Percentiles rank a stretch among this genome's conserved stretches.
These are phyloP conservation scores for Otolemur garnettii DNA, from an alignment of 2,113 vertebrate genomes.

Conservation along the genomic window DNA sequence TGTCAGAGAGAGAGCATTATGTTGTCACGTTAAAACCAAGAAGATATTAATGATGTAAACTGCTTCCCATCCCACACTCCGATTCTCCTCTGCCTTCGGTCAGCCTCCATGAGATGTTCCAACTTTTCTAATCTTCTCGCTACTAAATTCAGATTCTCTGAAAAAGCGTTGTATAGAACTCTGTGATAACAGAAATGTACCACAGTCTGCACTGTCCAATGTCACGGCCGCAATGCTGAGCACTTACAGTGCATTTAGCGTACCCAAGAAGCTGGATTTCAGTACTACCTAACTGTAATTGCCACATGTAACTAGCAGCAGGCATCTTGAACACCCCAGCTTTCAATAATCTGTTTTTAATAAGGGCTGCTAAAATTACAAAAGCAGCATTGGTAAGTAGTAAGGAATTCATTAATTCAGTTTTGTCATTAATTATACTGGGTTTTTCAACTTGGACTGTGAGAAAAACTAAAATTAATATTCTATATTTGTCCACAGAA, in stretches of 20 bases:
- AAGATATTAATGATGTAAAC: background rate
- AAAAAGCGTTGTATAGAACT: background rate
- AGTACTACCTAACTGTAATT: constrained; percentile 35
- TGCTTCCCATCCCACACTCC: background rate
- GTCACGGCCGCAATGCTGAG: background rate
- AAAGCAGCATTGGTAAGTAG: background rate
- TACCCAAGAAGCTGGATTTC: background rate
- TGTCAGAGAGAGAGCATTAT: background rate
- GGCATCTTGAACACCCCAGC: background rate
- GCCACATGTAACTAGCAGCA: background rate
- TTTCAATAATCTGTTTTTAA: background rate
- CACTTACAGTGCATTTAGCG: background rate
- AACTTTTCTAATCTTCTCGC: background rate
- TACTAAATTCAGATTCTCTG: constrained; percentile 10
- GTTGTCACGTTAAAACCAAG: background rate
- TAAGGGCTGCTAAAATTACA: constrained; percentile 47
- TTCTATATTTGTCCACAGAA: background rate
- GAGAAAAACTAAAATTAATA: background rate
- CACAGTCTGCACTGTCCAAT: background rate
- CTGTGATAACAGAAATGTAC: background rate
- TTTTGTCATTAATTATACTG: constrained; percentile 2
- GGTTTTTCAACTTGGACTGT: background rate
- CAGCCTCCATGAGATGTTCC: background rate
- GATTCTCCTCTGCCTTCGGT: background rate
- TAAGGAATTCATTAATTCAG: background rate